A percentile compares a stretch with the other conserved stretches of the same genome.
Evolutionary conservation across 2,888 invertebrate genomes (phyloP).

Genomic region (Empis livida): DNA sequence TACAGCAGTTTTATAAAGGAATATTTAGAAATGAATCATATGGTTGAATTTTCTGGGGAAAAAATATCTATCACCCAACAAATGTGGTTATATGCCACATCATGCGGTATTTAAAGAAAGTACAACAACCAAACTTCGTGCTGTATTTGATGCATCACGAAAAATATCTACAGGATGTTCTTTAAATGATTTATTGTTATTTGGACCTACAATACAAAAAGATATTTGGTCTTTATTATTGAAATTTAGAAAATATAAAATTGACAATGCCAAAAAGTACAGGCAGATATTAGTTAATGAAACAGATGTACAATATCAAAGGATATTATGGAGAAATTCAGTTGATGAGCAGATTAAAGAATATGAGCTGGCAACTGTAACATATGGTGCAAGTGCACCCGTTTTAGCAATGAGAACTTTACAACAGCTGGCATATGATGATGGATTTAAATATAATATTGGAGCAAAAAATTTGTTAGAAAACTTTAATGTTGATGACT

Average conservation of each 20-base stretch:
- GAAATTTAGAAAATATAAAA: background rate
- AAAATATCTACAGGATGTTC: background rate
- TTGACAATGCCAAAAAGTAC: background rate
- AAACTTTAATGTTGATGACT: too few species aligned
- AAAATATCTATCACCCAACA: background rate
- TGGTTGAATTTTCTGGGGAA: background rate
- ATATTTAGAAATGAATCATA: background rate
- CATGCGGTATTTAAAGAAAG: slow-evolving; percentile 5
- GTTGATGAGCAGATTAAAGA: too few species aligned
- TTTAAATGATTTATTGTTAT: too few species aligned
- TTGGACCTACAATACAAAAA: background rate
- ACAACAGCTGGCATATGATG: too few species aligned
- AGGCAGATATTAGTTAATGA: too few species aligned
- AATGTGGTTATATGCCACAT: background rate
- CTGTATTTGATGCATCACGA: slow-evolving; percentile 1
- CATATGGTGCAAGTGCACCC: too few species aligned
- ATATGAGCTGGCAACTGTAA: too few species aligned
- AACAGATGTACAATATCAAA: too few species aligned
- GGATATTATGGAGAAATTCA: too few species aligned
- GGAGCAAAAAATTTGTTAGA: too few species aligned
- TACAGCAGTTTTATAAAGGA: background rate
- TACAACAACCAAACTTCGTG: slow-evolving; percentile 1
- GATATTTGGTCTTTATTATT: background rate
- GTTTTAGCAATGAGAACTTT: too few species aligned
- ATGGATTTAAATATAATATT: too few species aligned